phyloP scores from a whole-genome alignment of 2,113 vertebrate species.

The Elachura formosa region DNA sequence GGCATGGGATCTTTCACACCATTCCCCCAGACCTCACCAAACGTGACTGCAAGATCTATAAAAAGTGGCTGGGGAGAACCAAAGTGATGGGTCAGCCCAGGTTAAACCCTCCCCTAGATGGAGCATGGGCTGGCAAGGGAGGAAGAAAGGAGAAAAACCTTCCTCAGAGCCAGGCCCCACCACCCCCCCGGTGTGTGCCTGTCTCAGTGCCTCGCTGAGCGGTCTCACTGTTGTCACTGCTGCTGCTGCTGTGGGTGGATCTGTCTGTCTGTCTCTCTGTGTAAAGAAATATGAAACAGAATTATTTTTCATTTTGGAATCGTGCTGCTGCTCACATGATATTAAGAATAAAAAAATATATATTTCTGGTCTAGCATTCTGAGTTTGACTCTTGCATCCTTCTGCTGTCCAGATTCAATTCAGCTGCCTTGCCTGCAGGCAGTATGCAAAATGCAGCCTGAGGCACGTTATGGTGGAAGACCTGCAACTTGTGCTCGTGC shows the following conservation, averaged over 20 bases:
- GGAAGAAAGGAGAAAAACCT: neutral
- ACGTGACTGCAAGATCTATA: neutral
- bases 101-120: neutral
- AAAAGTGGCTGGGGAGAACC: neutral
- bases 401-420: neutral
- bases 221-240: neutral
- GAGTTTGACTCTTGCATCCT: slow-evolving; percentile 14
- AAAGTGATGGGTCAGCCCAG: neutral
- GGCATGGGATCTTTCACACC: neutral
- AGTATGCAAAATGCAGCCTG: neutral
- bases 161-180: neutral
- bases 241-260: slow-evolving; percentile 53
- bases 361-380: slow-evolving; percentile 64
- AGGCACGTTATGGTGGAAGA: neutral
- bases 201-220: slow-evolving; percentile 3
- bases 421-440: fast-evolving
- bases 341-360: slow-evolving; percentile 56
- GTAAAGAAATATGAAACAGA: slow-evolving; percentile 29
- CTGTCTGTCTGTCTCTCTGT: slow-evolving; percentile 26
- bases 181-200: neutral
- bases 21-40: neutral
- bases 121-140: neutral
- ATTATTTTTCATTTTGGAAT: slow-evolving; percentile 64
- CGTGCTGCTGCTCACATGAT: slow-evolving; percentile 52
- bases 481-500: fast-evolving